phyloP scores from a whole-genome alignment of 2,113 vertebrate species.

The Corythornis vintsioides region DNA sequence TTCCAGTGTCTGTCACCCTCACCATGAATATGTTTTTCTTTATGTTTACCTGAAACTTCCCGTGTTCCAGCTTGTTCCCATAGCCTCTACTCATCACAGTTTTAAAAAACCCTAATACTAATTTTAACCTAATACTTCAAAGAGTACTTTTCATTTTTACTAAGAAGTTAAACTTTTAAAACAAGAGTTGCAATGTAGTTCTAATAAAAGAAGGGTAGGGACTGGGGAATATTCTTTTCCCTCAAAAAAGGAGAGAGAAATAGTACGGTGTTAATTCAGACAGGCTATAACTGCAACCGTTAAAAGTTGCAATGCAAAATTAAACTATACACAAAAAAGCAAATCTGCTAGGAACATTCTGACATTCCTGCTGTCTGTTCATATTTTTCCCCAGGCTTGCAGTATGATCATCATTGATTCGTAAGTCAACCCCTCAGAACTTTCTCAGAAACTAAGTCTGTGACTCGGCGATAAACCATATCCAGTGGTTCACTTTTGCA shows the following conservation, averaged over 20 bases:
- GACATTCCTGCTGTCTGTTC: not conserved
- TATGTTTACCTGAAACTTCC: too few species aligned
- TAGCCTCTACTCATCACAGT: not conserved
- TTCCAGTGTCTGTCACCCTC: too few species aligned
- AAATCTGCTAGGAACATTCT: not conserved
- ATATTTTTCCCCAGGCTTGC: not conserved
- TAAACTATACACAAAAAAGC: not conserved
- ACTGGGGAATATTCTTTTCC: not conserved
- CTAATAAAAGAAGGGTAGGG: not conserved
- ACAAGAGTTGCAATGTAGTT: not conserved
- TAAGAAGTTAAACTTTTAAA: not conserved
- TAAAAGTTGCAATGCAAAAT: not conserved
- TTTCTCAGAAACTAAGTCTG: not conserved
- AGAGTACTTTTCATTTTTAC: not conserved
- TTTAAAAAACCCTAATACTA: not conserved
- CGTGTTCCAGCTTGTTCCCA: too few species aligned
- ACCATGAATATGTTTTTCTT: too few species aligned
- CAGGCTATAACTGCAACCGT: not conserved
- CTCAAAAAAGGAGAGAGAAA: not conserved
- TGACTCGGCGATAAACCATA: not conserved
- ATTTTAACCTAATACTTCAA: not conserved
- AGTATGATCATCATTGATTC: not conserved
- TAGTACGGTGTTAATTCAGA: not conserved
- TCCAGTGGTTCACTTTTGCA: rapidly evolving
- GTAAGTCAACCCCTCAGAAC: not conserved